Conservation (phyloP, 92 coral and sea anemone species). For the Actinostola sp. region DNA sequence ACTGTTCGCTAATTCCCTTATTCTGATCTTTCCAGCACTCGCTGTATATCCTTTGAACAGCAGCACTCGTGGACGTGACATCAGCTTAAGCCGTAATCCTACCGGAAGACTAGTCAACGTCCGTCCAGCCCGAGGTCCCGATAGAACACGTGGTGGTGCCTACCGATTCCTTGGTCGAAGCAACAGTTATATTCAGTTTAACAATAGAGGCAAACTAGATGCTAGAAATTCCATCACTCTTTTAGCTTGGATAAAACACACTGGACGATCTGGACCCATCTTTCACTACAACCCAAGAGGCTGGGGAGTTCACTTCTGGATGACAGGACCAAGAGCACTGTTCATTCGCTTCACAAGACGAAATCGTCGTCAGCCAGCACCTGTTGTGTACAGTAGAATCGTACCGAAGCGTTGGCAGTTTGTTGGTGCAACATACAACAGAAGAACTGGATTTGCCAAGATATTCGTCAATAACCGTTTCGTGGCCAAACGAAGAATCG, state of each 20-base stretch:
- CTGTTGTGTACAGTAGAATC: neutral
- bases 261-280: constrained; percentile 65
- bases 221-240: constrained; percentile 73
- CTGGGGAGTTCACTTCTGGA: constrained; percentile 70
- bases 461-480: constrained; percentile 32
- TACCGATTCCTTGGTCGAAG: constrained; percentile 58
- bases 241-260: constrained; percentile 67
- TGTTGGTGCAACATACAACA: constrained; percentile 28
- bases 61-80: constrained; percentile 44
- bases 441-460: constrained; percentile 30
- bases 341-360: constrained; percentile 52
- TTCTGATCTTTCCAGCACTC: constrained; percentile 13
- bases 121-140: constrained; percentile 51
- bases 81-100: constrained; percentile 6
- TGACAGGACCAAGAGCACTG: constrained; percentile 39
- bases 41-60: constrained; percentile 64
- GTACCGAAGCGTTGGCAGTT: constrained; percentile 6
- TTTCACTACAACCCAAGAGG: constrained; percentile 53
- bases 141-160: constrained; percentile 52
- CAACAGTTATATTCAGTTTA: constrained; percentile 66
- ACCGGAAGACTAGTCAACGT: constrained; percentile 1
- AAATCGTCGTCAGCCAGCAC: constrained; percentile 17
- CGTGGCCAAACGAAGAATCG: neutral
- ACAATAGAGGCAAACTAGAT: constrained; percentile 67
- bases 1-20: neutral